Evolutionary conservation across 2,888 invertebrate species (phyloP).

Genomic region (Furcula furcula): DNA sequence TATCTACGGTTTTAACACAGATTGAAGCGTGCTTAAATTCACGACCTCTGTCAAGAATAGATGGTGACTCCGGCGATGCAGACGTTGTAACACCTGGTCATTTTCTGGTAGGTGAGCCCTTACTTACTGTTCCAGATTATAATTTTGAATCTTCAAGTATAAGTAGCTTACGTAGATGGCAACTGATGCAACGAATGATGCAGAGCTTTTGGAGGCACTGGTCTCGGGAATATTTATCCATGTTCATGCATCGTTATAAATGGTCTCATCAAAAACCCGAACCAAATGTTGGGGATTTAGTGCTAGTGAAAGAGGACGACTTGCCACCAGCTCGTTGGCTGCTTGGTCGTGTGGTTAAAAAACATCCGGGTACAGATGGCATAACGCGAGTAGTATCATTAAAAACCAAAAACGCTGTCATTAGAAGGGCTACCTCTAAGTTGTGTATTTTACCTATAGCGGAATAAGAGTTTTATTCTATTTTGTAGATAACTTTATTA

Average conservation of each 20-base stretch:
- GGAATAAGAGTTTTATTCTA: no score
- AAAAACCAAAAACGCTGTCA: background rate
- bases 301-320: slow-evolving; percentile 3
- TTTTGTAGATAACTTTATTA: no score
- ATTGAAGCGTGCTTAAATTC: slow-evolving; percentile 3
- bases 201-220: slow-evolving; percentile 5
- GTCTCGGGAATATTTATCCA: slow-evolving; percentile 3
- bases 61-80: background rate
- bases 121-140: slow-evolving; percentile 1
- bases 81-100: slow-evolving; percentile 2
- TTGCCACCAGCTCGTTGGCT: background rate
- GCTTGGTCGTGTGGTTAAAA: background rate
- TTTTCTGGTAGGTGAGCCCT: slow-evolving; percentile 3
- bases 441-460: slow-evolving; percentile 1
- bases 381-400: background rate
- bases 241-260: slow-evolving; percentile 1
- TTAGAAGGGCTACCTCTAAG: slow-evolving; percentile 1
- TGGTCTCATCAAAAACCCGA: slow-evolving; percentile 3
- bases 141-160: background rate
- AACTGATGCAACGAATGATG: slow-evolving; percentile 2
- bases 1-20: background rate
- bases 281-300: slow-evolving; percentile 1
- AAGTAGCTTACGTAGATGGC: background rate
- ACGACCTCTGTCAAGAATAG: background rate
- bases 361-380: background rate